Base-by-base conservation (phyloP, 2,888 invertebrate genomes). In the Lamellibrachia columna region DNA sequence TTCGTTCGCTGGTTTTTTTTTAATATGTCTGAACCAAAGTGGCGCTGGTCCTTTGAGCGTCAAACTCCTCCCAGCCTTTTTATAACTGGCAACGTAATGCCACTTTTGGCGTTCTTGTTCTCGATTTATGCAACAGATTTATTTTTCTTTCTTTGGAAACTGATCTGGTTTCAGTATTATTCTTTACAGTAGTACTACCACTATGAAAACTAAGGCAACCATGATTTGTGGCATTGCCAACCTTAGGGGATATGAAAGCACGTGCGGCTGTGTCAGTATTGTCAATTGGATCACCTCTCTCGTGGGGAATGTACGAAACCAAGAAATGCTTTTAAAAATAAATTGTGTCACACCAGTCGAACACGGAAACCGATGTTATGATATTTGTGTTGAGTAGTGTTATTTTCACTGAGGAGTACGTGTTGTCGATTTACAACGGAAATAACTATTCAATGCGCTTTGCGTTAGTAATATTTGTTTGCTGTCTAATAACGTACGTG, bases 221-320 rank as follows among this genome's bases (percentile, higher is more conserved):
- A 75, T 75, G 75, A 75, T 75, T 75, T 75, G 75, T 15, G 75
- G 22, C 22, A n/a, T 22, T 22, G 75, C 75, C 22, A 75, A 75
- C 75, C 75, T 11, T 75, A 75, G 75, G 75, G 75, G 75, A 75
- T 75, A 75, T n/a, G 75, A 75, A 75, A 75, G 75, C 75, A 75
- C 15, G 6, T 75, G 3, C 6, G 75, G 6, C 22, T 75, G 75
- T n/a, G 75, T 15, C 75, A 75, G 22, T 15, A 6, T 22, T 22
- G 75, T 75, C 22, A 75, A 75, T 75, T 75, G 75, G 15, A 75
- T 15, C n/a, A 75, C 15, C n/a, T 75, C 75, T 75, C 75, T 75
- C 75, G 15, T 6, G 75, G 75, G 75, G n/a, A 75, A 75, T 55
- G 4, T 75, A 22, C n/a, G 22, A 6, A 75, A 75, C 75, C 75